These are phyloP conservation scores for Nomada ruficornis DNA, from an alignment of 2,888 invertebrate genomes.

Conservation along the genomic window DNA sequence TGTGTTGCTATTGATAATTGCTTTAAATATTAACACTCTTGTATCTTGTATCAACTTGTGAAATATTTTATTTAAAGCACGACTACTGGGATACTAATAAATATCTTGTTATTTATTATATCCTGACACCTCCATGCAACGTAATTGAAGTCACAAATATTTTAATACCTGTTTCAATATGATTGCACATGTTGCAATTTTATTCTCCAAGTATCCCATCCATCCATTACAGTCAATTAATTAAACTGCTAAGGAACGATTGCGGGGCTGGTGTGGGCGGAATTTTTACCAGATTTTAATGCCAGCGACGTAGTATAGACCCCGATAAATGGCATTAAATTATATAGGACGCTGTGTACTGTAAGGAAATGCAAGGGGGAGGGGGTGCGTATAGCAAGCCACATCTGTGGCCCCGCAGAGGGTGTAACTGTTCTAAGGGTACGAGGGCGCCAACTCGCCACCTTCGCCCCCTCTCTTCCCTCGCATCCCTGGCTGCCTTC, in stretches of 20 bases:
- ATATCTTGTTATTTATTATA: neutral
- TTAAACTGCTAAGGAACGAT: constrained; percentile 53
- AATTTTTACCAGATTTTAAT: constrained; percentile 81
- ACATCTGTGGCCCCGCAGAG: constrained; percentile 83
- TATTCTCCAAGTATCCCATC: neutral
- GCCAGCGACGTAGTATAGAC: constrained; percentile 75
- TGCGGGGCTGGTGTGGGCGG: constrained; percentile 54
- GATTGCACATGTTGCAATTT: no score
- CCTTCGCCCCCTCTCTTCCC: constrained; percentile 26
- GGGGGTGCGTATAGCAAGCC: constrained; percentile 79
- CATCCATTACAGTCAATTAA: constrained; percentile 28
- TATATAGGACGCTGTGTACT: constrained; percentile 72
- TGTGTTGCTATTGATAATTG: no score
- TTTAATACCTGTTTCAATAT: no score
- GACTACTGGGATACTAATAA: neutral
- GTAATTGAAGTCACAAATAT: no score
- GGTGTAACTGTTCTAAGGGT: constrained; percentile 82
- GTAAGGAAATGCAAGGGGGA: constrained; percentile 52
- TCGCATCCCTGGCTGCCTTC: constrained; percentile 44
- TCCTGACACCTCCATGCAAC: no score
- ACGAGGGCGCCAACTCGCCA: constrained; percentile 71
- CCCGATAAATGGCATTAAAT: constrained; percentile 82
- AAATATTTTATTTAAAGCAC: no score
- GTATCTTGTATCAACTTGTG: no score
- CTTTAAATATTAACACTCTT: no score